Base-by-base conservation (phyloP, 2,888 invertebrate species). In the Halictus quadricinctus region DNA sequence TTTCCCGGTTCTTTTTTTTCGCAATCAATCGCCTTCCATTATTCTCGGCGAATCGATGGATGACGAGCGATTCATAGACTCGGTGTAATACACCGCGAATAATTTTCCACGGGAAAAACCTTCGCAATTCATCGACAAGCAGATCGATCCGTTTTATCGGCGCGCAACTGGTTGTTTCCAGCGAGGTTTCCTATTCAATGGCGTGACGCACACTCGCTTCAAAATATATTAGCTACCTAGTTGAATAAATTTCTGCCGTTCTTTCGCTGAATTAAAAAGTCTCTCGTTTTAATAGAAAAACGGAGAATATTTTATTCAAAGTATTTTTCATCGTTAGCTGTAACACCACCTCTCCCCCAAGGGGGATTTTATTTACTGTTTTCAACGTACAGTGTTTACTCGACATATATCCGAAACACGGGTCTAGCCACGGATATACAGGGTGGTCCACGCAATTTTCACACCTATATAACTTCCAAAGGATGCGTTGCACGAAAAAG, bases 31-130 rank as follows among this genome's bases (percentile, higher is more conserved):
- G 18, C 15, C 15, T 25, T 41, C 15, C 48, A 75, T 66, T 76
- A 48, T 72, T 70, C 70, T 25, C 50, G 36, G 21, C 12, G 21
- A 50, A 18, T 41, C 46, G 48, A 73, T 46, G n/a, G n/a, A 58
- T 41, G 74, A 48, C 41, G 70, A 60, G 54, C 70, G 10, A 82
- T 74, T 64, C 60, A 48, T 46, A 25, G 70, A 43, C 29, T 43
- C 36, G 13, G 18, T 13, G 25, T 25, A 13, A 18, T 41, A 18
- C 70, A 6, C 48, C 15, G 66, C 54, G 25, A 60, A 81, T 76
- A 70, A 81, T 69, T 36, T 74, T 8, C 43, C 46, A 7, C 58
- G n/a, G 64, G 15, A 18, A 43, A 12, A 60, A 70, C n/a, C 58
- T 25, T 60, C 46, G 25, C 12, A 48, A 60, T 82, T 58, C 58